phyloP scores from a whole-genome alignment of 2,113 vertebrate genomes.

The Trichomycterus rosablanca region DNA sequence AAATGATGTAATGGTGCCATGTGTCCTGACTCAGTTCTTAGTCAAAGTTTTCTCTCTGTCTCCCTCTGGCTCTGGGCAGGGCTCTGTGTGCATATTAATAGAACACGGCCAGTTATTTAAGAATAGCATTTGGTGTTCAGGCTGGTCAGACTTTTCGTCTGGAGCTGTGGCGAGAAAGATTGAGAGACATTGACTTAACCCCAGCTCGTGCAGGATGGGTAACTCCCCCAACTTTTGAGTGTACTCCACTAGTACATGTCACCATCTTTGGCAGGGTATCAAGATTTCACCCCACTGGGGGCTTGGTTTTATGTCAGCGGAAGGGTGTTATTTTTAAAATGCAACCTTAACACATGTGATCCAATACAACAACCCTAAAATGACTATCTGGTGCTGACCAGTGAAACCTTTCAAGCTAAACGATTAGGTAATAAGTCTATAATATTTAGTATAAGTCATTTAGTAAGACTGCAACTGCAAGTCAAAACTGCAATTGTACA shows the following conservation, averaged over 20 bases:
- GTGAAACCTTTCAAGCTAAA: too few relatives aligned
- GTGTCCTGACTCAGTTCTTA: not conserved
- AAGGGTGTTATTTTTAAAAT: conserved; percentile 44
- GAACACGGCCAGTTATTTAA: conserved; percentile 41
- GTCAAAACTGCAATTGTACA: too few relatives aligned
- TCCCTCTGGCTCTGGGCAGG: conserved; percentile 26
- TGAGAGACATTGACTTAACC: conserved; percentile 8
- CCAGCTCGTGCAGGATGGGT: conserved; percentile 28
- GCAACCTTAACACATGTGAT: conserved; percentile 22
- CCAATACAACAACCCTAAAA: too few relatives aligned
- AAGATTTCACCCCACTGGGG: conserved; percentile 30
- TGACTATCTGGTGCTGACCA: too few relatives aligned
- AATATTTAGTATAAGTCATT: too few relatives aligned
- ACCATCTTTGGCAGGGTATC: conserved; percentile 50
- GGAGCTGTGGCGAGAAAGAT: not conserved
- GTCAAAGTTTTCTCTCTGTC: conserved; percentile 10
- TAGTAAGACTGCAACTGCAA: too few relatives aligned
- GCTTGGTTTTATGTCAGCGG: conserved; percentile 8
- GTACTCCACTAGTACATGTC: conserved; percentile 20
- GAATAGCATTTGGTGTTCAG: conserved; percentile 27
- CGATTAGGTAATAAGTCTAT: too few relatives aligned
- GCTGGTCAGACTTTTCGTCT: conserved; percentile 26
- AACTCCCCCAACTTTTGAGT: not conserved
- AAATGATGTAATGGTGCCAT: conserved; percentile 38
- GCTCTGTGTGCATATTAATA: conserved; percentile 44